Conservation (phyloP, 1,140 invertebrate species). For the Drosophila santomea region DNA sequence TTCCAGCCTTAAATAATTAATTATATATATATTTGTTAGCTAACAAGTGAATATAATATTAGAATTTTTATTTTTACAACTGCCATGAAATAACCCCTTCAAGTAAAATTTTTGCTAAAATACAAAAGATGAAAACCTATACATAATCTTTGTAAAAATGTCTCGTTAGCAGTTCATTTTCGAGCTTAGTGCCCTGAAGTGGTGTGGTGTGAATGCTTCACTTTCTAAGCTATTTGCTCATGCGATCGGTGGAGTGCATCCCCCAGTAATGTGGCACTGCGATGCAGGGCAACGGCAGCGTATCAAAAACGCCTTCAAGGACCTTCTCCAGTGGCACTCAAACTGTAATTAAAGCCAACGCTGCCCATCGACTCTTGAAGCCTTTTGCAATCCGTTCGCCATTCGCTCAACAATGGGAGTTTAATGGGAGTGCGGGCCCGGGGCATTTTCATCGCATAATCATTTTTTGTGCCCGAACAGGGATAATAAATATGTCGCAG, state of each 20-base stretch:
- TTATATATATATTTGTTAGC: no score
- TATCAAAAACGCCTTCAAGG: constrained; percentile 15
- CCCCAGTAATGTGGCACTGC: constrained; percentile 6
- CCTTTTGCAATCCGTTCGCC: constrained; percentile 9
- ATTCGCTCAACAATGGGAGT: constrained; percentile 43
- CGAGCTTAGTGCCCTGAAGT: neutral
- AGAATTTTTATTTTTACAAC: no score
- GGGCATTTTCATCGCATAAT: constrained; percentile 48
- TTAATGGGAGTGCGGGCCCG: constrained; percentile 46
- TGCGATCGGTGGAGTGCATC: constrained; percentile 9
- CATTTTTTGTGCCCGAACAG: constrained; percentile 53
- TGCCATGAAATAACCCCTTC: no score
- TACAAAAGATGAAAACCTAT: no score
- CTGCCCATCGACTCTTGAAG: constrained; percentile 27
- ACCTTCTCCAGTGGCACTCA: constrained; percentile 44
- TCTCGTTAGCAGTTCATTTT: neutral
- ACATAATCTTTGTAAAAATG: no score
- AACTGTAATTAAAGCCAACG: constrained; percentile 66
- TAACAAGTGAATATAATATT: no score
- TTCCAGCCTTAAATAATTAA: no score
- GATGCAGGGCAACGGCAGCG: constrained; percentile 6
- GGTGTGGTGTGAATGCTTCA: neutral
- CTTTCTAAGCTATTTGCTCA: neutral
- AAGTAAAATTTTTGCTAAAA: no score
- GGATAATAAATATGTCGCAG: constrained; percentile 76